phyloP scores from a whole-genome alignment of 2,888 invertebrate genomes.

The Xylophagus ater region DNA sequence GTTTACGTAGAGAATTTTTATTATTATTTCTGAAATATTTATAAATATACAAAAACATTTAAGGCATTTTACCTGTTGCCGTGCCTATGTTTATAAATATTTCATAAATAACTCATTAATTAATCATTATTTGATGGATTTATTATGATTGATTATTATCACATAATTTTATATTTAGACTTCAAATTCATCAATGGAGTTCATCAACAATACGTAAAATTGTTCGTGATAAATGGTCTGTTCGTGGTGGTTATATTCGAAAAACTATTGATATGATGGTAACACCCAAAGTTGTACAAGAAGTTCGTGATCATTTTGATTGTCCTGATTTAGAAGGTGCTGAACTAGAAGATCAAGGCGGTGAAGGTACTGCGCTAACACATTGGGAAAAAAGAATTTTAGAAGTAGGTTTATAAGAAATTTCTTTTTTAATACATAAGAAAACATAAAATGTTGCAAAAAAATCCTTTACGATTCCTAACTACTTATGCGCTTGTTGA shows the following conservation, averaged over 20 bases:
- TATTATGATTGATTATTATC: no score
- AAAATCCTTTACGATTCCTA: no score
- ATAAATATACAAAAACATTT: neutral
- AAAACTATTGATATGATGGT: constrained; percentile 77
- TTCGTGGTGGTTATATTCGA: constrained; percentile 61
- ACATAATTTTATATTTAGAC: constrained; percentile 44
- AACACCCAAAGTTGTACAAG: constrained; percentile 78
- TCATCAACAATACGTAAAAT: constrained; percentile 72
- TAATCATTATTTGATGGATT: no score
- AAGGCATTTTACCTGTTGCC: neutral
- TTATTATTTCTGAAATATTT: neutral
- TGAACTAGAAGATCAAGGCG: constrained; percentile 96
- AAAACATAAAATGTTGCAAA: neutral
- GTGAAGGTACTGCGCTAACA: constrained; percentile 91
- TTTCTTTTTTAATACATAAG: neutral
- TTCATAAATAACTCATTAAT: no score
- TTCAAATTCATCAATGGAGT: constrained; percentile 93
- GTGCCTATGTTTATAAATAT: no score
- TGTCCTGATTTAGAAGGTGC: constrained; percentile 86
- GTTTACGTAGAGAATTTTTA: constrained; percentile 23
- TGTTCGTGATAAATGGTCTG: constrained; percentile 61
- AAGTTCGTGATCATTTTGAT: constrained; percentile 78
- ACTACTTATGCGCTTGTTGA: neutral
- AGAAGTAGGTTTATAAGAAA: constrained; percentile 54
- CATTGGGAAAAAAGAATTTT: constrained; percentile 99